phyloP scores from a whole-genome alignment of 1,140 invertebrate species.

The Elymnias hypermnestra region DNA sequence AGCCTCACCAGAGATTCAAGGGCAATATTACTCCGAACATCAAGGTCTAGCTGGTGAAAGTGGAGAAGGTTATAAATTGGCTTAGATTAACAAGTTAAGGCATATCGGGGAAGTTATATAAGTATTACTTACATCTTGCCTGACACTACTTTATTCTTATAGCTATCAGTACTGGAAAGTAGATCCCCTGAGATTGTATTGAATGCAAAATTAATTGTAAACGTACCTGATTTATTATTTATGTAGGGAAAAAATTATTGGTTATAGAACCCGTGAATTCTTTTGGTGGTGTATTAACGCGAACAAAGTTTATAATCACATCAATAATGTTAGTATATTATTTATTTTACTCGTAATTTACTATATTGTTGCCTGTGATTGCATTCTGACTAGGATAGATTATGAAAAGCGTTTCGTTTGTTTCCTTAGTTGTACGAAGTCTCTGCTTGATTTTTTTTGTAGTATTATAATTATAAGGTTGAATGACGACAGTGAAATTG shows the following conservation, averaged over 20 bases:
- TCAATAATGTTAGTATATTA: constrained; percentile 33
- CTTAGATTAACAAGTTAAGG: no score
- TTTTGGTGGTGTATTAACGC: constrained; percentile 23
- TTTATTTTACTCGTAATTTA: no score
- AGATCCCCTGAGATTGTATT: constrained; percentile 31
- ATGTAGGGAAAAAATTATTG: constrained; percentile 25
- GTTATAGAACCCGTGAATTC: constrained; percentile 41
- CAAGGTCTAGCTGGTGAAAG: constrained; percentile 48
- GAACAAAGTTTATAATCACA: constrained; percentile 22
- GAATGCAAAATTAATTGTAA: constrained; percentile 30
- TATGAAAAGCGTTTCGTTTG: no score
- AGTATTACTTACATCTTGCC: constrained; percentile 56
- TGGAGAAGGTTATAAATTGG: constrained; percentile 54
- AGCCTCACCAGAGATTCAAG: constrained; percentile 37
- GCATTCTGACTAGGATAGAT: no score
- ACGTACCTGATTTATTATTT: constrained; percentile 62
- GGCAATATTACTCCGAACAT: constrained; percentile 48
- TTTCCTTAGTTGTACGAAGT: constrained; percentile 20
- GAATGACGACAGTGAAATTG: constrained; percentile 61
- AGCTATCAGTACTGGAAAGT: constrained; percentile 27
- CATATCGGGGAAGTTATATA: constrained; percentile 36
- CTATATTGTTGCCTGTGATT: constrained; percentile 3
- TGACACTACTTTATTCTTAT: constrained; percentile 40
- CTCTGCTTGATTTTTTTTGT: constrained; percentile 41
- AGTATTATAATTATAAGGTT: constrained; percentile 35